Percentiles rank a stretch among this genome's conserved stretches.
These are phyloP conservation scores for Pocillopora meandrina DNA, from an alignment of 92 coral and sea anemone genomes.

Conservation along the genomic window DNA sequence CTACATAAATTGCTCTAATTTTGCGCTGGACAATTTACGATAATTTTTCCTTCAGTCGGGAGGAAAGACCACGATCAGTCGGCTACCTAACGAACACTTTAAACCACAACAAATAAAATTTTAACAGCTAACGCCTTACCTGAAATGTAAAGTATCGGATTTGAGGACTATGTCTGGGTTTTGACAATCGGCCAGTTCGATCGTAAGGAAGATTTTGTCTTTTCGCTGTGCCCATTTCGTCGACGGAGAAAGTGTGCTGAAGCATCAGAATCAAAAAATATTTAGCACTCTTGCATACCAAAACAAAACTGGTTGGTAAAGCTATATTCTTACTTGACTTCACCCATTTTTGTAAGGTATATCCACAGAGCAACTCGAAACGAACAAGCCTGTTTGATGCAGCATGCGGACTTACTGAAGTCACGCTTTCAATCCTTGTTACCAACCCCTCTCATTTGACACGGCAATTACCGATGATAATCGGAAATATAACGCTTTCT, in stretches of 20 bases:
- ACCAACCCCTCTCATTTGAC: neutral
- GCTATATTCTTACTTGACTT: slow-evolving; percentile 31
- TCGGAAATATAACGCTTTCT: neutral
- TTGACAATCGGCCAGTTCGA: slow-evolving; percentile 80
- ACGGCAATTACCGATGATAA: neutral
- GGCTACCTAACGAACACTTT: neutral
- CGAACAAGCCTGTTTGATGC: slow-evolving; percentile 1
- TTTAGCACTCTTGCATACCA: neutral
- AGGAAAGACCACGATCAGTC: neutral
- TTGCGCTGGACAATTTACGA: neutral
- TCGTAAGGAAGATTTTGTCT: slow-evolving; percentile 78
- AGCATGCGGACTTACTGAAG: slow-evolving; percentile 30
- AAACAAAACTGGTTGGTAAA: neutral
- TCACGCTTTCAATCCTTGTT: slow-evolving; percentile 18
- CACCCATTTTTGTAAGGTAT: slow-evolving; percentile 23
- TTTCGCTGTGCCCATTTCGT: slow-evolving; percentile 95
- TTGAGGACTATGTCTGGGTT: slow-evolving; percentile 70
- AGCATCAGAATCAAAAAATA: neutral
- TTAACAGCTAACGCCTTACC: slow-evolving; percentile 52
- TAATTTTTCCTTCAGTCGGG: neutral
- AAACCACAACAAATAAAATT: neutral
- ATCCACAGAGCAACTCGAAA: neutral
- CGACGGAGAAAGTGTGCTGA: slow-evolving; percentile 71
- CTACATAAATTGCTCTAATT: neutral
- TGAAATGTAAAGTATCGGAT: slow-evolving; percentile 66